A percentile compares a stretch with the other conserved stretches of the same genome.
Evolutionary conservation across 2,888 invertebrate species (phyloP).

Genomic region (Dimorphilus gyrociliatus): DNA sequence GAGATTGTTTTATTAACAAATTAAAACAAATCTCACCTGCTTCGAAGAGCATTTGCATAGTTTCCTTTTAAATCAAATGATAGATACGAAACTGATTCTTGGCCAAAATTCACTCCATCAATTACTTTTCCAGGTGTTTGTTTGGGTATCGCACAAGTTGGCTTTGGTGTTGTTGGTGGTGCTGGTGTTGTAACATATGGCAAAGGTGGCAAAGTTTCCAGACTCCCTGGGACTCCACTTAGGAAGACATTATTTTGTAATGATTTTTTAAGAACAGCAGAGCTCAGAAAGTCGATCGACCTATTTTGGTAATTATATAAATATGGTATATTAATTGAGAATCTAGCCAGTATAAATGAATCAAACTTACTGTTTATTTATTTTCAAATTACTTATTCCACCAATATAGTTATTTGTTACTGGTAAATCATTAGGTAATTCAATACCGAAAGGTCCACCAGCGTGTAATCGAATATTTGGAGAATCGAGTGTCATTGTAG

Average conservation of each 20-base stretch:
- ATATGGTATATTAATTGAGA: too few species aligned
- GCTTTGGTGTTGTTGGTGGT: constrained; percentile 6
- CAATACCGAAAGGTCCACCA: constrained; percentile 5
- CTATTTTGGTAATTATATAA: too few species aligned
- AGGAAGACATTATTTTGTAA: constrained; percentile 7
- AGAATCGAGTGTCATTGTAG: constrained; percentile 10
- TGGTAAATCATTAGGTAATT: constrained; percentile 5
- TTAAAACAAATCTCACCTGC: too few species aligned
- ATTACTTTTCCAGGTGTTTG: too few species aligned
- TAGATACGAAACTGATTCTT: too few species aligned
- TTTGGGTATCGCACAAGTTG: constrained; percentile 1
- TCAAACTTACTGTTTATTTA: constrained; percentile 8
- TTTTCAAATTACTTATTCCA: constrained; percentile 8
- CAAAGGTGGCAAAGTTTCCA: constrained; percentile 7
- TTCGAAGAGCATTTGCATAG: too few species aligned
- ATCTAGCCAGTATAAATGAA: too few species aligned
- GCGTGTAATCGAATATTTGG: too few species aligned
- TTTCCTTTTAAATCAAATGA: too few species aligned
- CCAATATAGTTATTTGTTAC: constrained; percentile 8
- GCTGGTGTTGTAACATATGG: constrained; percentile 11
- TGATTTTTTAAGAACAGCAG: not conserved
- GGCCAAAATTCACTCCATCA: too few species aligned
- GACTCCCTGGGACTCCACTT: constrained; percentile 10
- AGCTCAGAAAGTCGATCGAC: constrained; percentile 2
- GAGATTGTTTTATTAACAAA: too few species aligned